Conservation (phyloP, 2,888 invertebrate species). For the Copidosoma aretas region DNA sequence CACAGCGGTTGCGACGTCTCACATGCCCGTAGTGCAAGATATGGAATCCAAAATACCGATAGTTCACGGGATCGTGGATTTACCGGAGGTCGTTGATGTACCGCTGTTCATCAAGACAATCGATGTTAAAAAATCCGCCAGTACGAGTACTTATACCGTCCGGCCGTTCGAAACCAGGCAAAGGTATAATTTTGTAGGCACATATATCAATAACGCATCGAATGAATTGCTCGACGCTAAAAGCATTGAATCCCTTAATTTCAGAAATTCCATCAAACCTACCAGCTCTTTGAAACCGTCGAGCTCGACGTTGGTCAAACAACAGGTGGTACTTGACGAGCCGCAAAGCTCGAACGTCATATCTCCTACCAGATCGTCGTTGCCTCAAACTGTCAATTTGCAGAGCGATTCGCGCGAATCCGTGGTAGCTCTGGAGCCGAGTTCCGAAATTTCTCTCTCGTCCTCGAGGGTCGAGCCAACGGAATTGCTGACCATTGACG, state of each 20-base stretch:
- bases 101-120: conserved; percentile 52
- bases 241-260: neutral
- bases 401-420: conserved; percentile 48
- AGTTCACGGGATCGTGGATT: conserved; percentile 59
- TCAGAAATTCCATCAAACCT: conserved; percentile 27
- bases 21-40: conserved; percentile 58
- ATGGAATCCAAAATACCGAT: conserved; percentile 60
- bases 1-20: conserved; percentile 58
- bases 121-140: conserved; percentile 52
- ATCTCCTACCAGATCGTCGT: conserved; percentile 42
- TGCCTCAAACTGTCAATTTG: conserved; percentile 38
- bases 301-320: conserved; percentile 48
- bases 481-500: conserved; percentile 46
- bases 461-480: conserved; percentile 52
- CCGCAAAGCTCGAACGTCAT: conserved; percentile 26
- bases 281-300: conserved; percentile 1
- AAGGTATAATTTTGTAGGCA: conserved; percentile 48
- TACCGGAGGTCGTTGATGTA: conserved; percentile 57
- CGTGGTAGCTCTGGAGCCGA: conserved; percentile 54
- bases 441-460: conserved; percentile 47
- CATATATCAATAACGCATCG: too few relatives aligned
- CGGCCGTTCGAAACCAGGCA: conserved; percentile 57
- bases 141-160: conserved; percentile 57
- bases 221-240: too few relatives aligned
- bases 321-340: conserved; percentile 39